phyloP scores from a whole-genome alignment of 1,140 invertebrate species.

The Drosophila prosaltans region DNA sequence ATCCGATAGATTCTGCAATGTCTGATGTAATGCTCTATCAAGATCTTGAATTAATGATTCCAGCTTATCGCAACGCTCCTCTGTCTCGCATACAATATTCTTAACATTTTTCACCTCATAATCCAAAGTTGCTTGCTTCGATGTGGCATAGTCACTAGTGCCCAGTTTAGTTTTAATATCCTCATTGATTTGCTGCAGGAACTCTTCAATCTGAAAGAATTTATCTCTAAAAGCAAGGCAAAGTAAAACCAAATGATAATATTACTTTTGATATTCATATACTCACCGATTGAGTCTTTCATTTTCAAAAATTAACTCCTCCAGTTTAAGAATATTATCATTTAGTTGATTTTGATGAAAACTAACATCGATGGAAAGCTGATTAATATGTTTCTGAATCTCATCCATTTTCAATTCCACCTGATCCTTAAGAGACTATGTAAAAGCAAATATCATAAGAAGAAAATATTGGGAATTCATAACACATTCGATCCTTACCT shows the following conservation, averaged over 20 bases:
- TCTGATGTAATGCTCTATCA: slow-evolving; percentile 64
- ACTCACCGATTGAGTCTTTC: slow-evolving; percentile 64
- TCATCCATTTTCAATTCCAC: slow-evolving; percentile 59
- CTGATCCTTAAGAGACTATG: slow-evolving; percentile 64
- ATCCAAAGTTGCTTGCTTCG: slow-evolving; percentile 74
- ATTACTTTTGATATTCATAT: background rate
- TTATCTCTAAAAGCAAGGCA: slow-evolving; percentile 54
- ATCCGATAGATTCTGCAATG: slow-evolving; percentile 71
- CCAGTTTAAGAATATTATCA: slow-evolving; percentile 76
- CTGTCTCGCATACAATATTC: slow-evolving; percentile 79
- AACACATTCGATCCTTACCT: slow-evolving; percentile 37
- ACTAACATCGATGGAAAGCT: slow-evolving; percentile 64
- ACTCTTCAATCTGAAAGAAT: slow-evolving; percentile 75
- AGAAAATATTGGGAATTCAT: too few relatives aligned
- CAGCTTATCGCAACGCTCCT: slow-evolving; percentile 80
- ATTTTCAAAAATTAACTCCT: slow-evolving; percentile 71
- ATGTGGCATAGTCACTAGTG: slow-evolving; percentile 48
- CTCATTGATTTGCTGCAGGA: slow-evolving; percentile 65
- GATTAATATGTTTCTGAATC: slow-evolving; percentile 70
- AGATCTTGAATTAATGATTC: slow-evolving; percentile 45
- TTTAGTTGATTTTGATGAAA: slow-evolving; percentile 75
- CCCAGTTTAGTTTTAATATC: slow-evolving; percentile 72
- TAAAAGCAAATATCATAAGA: background rate
- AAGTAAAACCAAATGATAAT: background rate
- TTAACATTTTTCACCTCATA: slow-evolving; percentile 81